phyloP scores from a whole-genome alignment of 2,797 vertebrate species.

The Schizopygopsis pylzovi region DNA sequence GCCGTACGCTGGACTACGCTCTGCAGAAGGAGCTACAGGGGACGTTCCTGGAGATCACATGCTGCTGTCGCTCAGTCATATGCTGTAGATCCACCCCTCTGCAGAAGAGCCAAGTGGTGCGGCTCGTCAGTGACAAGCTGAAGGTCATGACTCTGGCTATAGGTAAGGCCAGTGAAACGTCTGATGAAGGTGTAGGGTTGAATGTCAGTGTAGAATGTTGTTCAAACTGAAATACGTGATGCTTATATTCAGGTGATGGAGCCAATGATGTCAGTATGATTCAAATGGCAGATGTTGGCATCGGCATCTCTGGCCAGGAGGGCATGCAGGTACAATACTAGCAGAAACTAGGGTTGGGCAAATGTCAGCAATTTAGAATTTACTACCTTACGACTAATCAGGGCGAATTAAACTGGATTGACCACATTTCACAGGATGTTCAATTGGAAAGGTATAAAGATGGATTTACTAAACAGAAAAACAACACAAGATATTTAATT shows the following conservation, averaged over 20 bases:
- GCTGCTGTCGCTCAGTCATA: slow-evolving; percentile 85
- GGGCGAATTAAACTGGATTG: neutral
- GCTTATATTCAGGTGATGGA: slow-evolving; percentile 85
- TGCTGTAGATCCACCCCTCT: slow-evolving; percentile 93
- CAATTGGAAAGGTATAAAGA: neutral
- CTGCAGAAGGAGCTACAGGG: slow-evolving; percentile 82
- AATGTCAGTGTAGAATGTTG: neutral
- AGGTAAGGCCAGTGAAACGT: slow-evolving; percentile 38
- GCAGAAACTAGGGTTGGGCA: neutral
- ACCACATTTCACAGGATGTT: neutral
- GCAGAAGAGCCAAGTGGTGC: slow-evolving; percentile 93
- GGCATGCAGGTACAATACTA: slow-evolving; percentile 95
- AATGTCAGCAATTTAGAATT: neutral
- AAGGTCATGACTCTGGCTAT: slow-evolving; percentile 83
- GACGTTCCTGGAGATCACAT: slow-evolving; percentile 84
- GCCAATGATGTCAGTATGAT: slow-evolving; percentile 99
- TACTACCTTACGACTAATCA: neutral
- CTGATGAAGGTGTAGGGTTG: neutral
- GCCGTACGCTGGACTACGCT: slow-evolving; percentile 85
- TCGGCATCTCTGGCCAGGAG: slow-evolving; percentile 95
- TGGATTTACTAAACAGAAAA: neutral
- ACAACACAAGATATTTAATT: neutral
- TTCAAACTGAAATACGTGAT: slow-evolving; percentile 3
- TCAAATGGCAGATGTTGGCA: slow-evolving; percentile 89
- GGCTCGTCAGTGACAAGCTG: slow-evolving; percentile 82